Evolutionary conservation across 1,140 invertebrate species (phyloP).

Genomic region (Trichomalopsis sarcophagae): DNA sequence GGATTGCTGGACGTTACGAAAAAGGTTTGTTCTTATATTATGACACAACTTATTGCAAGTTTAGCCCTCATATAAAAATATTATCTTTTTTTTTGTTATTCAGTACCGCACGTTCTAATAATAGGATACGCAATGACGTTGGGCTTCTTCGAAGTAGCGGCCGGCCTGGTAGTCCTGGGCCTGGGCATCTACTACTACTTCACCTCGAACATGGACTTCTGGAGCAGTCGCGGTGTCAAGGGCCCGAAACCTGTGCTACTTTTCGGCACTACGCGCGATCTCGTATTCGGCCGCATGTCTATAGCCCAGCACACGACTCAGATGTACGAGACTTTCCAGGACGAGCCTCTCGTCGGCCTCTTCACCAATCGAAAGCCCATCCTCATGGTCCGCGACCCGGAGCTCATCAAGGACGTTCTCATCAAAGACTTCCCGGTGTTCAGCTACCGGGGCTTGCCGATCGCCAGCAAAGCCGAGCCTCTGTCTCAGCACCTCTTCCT

Average conservation of each 20-base stretch:
- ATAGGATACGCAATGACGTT: too few relatives aligned
- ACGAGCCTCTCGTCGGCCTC: slow-evolving; percentile 70
- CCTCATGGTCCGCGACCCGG: slow-evolving; percentile 69
- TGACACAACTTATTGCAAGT: too few relatives aligned
- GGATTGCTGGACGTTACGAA: too few relatives aligned
- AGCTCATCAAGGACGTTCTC: slow-evolving; percentile 72
- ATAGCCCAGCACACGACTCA: neutral
- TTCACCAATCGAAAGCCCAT: slow-evolving; percentile 64
- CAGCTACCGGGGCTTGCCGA: slow-evolving; percentile 64
- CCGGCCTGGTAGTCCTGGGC: slow-evolving; percentile 34
- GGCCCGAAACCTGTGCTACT: slow-evolving; percentile 60
- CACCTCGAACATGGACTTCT: slow-evolving; percentile 59
- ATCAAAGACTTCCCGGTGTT: slow-evolving; percentile 75
- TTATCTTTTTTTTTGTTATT: too few relatives aligned
- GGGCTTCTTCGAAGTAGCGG: slow-evolving; percentile 51
- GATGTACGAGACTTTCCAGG: slow-evolving; percentile 59
- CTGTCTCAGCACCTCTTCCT: slow-evolving; percentile 65
- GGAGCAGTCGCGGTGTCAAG: slow-evolving; percentile 62
- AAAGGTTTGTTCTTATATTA: too few relatives aligned
- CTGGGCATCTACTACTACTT: slow-evolving; percentile 58
- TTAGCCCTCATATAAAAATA: too few relatives aligned
- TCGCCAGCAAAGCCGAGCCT: slow-evolving; percentile 65
- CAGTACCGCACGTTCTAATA: too few relatives aligned
- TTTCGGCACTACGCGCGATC: slow-evolving; percentile 62
- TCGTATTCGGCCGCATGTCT: too few relatives aligned